Evolutionary conservation across 2,888 invertebrate species (phyloP).

Genomic region (Petrophora chlorosata): DNA sequence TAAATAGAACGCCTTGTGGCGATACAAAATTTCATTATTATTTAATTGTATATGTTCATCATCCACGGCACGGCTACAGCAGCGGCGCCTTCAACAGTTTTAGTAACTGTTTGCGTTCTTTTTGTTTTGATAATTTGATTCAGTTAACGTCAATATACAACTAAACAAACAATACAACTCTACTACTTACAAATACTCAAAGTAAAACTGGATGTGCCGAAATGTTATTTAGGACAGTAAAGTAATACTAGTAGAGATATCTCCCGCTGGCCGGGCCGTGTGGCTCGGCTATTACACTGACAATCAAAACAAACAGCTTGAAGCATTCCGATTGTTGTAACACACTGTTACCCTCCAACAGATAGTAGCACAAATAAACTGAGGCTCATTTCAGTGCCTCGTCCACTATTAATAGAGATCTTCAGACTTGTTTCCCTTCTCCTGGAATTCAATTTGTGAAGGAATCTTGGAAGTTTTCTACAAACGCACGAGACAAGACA

Average conservation of each 20-base stretch:
- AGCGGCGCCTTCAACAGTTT: no score
- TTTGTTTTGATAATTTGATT: no score
- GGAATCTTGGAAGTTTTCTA: neutral
- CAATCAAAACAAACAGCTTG: slow-evolving; percentile 47
- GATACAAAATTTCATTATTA: no score
- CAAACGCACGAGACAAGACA: no score
- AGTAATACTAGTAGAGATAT: slow-evolving; percentile 1
- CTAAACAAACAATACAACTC: no score
- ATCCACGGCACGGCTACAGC: no score
- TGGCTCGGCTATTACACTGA: slow-evolving; percentile 22
- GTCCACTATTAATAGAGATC: slow-evolving; percentile 27
- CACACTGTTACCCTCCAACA: slow-evolving; percentile 34
- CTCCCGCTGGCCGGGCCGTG: slow-evolving; percentile 8
- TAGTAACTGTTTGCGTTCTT: no score
- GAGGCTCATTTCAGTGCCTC: slow-evolving; percentile 10
- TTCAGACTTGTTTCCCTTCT: neutral
- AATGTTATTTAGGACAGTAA: slow-evolving; percentile 16
- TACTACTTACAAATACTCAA: neutral
- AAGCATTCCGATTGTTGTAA: slow-evolving; percentile 40
- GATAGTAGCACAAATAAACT: slow-evolving; percentile 41
- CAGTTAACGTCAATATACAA: no score
- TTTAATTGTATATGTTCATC: no score
- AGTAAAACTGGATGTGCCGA: slow-evolving; percentile 2
- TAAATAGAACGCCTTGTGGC: no score
- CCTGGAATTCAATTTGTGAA: neutral